A percentile compares a stretch with the other conserved stretches of the same genome.
Evolutionary conservation across 1,140 invertebrate species (phyloP).

Genomic region (Drosophila neocordata): DNA sequence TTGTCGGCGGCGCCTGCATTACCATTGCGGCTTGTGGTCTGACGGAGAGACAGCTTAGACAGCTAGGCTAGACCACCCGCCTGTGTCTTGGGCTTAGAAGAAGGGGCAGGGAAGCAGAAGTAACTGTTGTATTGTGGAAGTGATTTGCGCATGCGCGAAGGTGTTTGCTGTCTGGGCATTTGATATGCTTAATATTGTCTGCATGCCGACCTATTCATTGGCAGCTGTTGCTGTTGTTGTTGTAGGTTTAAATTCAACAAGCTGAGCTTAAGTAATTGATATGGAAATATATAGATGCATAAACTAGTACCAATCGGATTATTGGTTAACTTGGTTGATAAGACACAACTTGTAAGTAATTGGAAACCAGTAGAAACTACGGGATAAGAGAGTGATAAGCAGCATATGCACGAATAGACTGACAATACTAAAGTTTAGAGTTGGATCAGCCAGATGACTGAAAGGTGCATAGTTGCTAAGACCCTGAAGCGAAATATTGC

Average conservation of each 20-base stretch:
- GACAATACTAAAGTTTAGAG: too few relatives aligned
- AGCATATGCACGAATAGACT: not conserved
- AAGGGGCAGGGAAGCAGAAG: not conserved
- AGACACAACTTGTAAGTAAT: not conserved
- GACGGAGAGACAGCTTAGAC: conserved; percentile 24
- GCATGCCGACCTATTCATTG: conserved; percentile 47
- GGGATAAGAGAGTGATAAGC: not conserved
- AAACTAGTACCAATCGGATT: conserved; percentile 37
- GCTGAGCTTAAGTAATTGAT: conserved; percentile 46
- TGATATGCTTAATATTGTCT: conserved; percentile 67
- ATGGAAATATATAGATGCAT: conserved; percentile 49
- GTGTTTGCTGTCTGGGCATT: conserved; percentile 55
- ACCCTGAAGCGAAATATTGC: too few relatives aligned
- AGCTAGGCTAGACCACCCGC: conserved; percentile 34
- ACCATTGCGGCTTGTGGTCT: conserved; percentile 22
- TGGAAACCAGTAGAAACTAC: not conserved
- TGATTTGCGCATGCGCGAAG: conserved; percentile 63
- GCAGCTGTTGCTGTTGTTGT: conserved; percentile 25
- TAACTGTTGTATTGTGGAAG: conserved; percentile 16
- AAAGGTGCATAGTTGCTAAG: too few relatives aligned
- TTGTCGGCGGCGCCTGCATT: conserved; percentile 51
- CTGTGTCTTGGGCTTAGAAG: conserved; percentile 14
- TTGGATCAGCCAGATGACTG: too few relatives aligned
- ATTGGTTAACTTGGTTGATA: not conserved
- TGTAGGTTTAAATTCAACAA: conserved; percentile 44